Conservation (phyloP, 2,888 invertebrate species). For the Microctonus hyperodae region DNA sequence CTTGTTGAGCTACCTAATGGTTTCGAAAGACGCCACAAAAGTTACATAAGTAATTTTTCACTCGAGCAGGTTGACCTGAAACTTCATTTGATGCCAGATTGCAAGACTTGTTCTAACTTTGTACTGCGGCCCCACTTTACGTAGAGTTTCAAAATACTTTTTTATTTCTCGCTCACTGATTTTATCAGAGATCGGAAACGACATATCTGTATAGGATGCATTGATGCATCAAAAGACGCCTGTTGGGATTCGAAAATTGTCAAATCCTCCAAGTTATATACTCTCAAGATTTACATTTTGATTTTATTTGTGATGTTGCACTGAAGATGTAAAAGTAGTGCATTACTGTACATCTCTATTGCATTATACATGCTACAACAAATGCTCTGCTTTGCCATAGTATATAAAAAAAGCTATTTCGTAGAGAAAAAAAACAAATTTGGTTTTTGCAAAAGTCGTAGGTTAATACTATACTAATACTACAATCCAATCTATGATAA, state of each 20-base stretch:
- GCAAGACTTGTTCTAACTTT: constrained; percentile 58
- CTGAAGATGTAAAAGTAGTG: no score
- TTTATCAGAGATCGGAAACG: constrained; percentile 8
- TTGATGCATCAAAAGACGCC: background rate
- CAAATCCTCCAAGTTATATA: no score
- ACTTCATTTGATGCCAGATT: constrained; percentile 59
- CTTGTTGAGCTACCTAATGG: constrained; percentile 61
- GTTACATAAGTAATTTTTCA: constrained; percentile 59
- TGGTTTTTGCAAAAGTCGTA: no score
- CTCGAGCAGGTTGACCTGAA: constrained; percentile 53
- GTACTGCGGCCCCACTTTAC: constrained; percentile 37
- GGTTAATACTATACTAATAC: no score
- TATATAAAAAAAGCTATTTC: no score
- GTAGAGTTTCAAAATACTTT: constrained; percentile 15
- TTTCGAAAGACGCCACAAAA: constrained; percentile 51
- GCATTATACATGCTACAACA: no score
- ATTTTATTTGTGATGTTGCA: no score
- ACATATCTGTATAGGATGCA: background rate
- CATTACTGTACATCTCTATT: no score
- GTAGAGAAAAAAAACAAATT: no score
- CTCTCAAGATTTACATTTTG: no score
- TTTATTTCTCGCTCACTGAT: constrained; percentile 1
- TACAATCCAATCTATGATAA: no score
- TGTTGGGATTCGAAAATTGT: background rate
- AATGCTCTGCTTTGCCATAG: no score